phyloP scores from a whole-genome alignment of 23 tunicate species.

The Oikopleura vanhoeffeni region DNA sequence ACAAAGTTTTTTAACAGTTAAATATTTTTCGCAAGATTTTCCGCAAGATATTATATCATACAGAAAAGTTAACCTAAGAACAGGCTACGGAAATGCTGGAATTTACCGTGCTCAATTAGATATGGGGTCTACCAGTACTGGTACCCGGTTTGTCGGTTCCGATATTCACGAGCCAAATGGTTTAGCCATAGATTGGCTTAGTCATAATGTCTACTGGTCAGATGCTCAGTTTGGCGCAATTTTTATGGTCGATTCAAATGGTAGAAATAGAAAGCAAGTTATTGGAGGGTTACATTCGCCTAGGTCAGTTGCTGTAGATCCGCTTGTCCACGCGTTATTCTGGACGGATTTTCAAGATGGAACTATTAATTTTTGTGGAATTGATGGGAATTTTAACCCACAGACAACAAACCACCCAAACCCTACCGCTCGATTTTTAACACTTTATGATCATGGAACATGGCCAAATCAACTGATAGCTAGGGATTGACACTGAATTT shows the following conservation, averaged over 20 bases:
- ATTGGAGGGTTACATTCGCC: slow-evolving; percentile 67
- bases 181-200: slow-evolving; percentile 73
- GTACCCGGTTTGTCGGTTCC: background rate
- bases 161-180: slow-evolving; percentile 83
- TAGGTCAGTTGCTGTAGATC: slow-evolving; percentile 36
- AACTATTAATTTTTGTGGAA: slow-evolving; percentile 45
- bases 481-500: slow-evolving; percentile 19
- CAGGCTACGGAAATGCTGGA: background rate
- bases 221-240: slow-evolving; percentile 90
- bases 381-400: too few relatives aligned
- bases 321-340: slow-evolving; percentile 42
- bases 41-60: too few relatives aligned
- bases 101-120: background rate
- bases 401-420: slow-evolving; percentile 16
- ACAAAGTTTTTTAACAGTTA: too few relatives aligned
- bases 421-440: background rate
- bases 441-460: slow-evolving; percentile 20
- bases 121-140: background rate
- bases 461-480: slow-evolving; percentile 81
- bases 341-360: slow-evolving; percentile 63
- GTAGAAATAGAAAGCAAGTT: slow-evolving; percentile 28
- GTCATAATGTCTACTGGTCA: slow-evolving; percentile 72
- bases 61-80: too few relatives aligned
- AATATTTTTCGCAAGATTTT: too few relatives aligned
- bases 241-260: slow-evolving; percentile 43